Conservation (phyloP, 64 coral and sea anemone genomes). For the Stichodactyla mertensii region DNA sequence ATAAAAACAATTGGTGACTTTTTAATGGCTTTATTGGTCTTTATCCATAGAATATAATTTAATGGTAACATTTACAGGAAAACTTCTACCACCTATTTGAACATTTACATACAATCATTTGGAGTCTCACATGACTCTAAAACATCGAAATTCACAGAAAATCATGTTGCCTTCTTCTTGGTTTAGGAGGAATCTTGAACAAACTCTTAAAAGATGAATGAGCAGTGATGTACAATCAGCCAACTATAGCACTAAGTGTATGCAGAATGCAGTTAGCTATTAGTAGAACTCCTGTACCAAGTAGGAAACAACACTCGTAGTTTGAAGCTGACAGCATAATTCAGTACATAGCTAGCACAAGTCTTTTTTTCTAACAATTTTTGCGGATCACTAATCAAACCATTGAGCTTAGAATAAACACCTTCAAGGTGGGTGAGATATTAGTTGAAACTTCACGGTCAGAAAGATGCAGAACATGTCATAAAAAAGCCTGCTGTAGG, state of each 20-base stretch:
- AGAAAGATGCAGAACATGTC: background rate
- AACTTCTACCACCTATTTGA: slow-evolving; percentile 12
- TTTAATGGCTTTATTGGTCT: slow-evolving; percentile 34
- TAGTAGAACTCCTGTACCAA: slow-evolving; percentile 3
- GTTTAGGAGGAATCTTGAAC: slow-evolving; percentile 4
- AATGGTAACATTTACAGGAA: slow-evolving; percentile 36
- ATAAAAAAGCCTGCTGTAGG: background rate
- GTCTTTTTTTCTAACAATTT: background rate
- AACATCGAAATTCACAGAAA: background rate
- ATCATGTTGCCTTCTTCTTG: background rate
- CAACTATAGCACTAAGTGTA: slow-evolving; percentile 3
- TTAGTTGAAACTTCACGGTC: background rate
- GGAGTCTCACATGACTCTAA: background rate
- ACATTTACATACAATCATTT: slow-evolving; percentile 29
- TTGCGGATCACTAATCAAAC: background rate
- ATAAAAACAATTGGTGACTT: background rate
- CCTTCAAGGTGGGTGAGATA: background rate
- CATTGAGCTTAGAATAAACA: background rate
- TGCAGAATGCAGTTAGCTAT: slow-evolving; percentile 9
- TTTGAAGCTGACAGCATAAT: background rate
- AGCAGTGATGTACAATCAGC: background rate
- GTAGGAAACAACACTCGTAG: background rate
- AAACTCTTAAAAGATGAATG: background rate
- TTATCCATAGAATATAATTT: slow-evolving; percentile 37
- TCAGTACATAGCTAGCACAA: background rate